phyloP scores from a whole-genome alignment of 2,113 vertebrate species.

The Mungos mungo region DNA sequence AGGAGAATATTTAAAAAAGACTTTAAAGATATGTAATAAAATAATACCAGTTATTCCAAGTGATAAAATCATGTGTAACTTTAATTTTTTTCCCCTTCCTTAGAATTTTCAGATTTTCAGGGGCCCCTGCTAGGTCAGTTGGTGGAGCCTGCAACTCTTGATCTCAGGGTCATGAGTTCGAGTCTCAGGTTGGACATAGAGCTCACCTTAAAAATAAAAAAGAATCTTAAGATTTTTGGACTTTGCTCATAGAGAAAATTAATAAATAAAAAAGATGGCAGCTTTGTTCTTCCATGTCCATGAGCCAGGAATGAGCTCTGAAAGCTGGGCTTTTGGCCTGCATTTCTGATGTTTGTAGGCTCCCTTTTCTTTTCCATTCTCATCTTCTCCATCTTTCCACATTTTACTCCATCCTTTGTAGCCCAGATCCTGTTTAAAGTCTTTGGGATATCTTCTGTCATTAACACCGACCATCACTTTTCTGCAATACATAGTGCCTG shows the following conservation, averaged over 20 bases:
- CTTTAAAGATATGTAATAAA: neutral
- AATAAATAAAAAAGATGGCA: neutral
- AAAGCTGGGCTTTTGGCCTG: neutral
- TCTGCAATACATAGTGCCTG: neutral
- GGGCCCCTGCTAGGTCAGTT: too few species aligned
- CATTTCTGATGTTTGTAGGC: neutral
- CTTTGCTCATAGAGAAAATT: neutral
- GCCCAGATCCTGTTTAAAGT: neutral
- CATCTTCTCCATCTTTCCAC: neutral
- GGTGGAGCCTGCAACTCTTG: too few species aligned
- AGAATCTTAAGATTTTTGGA: neutral
- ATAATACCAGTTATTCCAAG: neutral
- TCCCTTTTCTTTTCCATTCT: neutral
- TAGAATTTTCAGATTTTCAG: neutral
- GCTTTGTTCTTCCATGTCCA: neutral
- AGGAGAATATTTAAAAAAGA: constrained; percentile 12
- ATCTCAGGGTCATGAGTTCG: too few species aligned
- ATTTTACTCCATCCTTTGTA: neutral
- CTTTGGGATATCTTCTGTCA: neutral
- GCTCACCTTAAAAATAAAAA: too few species aligned
- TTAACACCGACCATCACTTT: neutral
- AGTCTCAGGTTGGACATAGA: too few species aligned
- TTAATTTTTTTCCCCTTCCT: neutral
- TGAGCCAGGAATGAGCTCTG: neutral
- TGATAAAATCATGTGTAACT: neutral